Conservation (phyloP, 2,113 vertebrate species). For the Jacana jacana region DNA sequence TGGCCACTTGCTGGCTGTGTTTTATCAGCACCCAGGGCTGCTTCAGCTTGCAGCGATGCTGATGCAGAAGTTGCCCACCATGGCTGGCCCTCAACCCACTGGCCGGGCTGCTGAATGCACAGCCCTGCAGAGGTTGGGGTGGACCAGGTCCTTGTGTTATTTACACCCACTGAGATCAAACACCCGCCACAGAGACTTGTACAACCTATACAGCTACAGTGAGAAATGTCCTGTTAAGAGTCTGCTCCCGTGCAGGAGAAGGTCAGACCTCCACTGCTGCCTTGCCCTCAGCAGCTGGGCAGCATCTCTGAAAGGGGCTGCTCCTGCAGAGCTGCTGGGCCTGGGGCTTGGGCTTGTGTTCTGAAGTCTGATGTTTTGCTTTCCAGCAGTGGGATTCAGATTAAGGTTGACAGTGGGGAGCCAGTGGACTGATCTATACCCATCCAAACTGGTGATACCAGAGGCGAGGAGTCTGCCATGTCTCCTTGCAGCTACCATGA, state of each 20-base stretch:
- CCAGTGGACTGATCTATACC: background rate
- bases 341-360: background rate
- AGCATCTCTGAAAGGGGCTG: fast-evolving
- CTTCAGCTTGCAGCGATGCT: background rate
- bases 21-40: background rate
- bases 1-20: background rate
- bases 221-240: fast-evolving
- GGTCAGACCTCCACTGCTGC: background rate
- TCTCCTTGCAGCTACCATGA: background rate
- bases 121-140: background rate
- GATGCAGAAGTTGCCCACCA: background rate
- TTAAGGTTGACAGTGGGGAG: background rate
- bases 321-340: background rate
- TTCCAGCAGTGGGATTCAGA: background rate
- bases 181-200: background rate
- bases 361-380: background rate
- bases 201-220: background rate
- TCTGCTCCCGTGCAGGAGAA: background rate
- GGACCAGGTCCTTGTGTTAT: background rate
- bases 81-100: background rate
- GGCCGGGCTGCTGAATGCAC: fast-evolving
- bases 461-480: background rate
- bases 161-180: background rate
- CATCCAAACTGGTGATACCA: too few species aligned
- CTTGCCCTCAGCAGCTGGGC: background rate